Evolutionary conservation across 2,113 vertebrate genomes (phyloP).

Genomic region (Eretmodus cyanostictus): DNA sequence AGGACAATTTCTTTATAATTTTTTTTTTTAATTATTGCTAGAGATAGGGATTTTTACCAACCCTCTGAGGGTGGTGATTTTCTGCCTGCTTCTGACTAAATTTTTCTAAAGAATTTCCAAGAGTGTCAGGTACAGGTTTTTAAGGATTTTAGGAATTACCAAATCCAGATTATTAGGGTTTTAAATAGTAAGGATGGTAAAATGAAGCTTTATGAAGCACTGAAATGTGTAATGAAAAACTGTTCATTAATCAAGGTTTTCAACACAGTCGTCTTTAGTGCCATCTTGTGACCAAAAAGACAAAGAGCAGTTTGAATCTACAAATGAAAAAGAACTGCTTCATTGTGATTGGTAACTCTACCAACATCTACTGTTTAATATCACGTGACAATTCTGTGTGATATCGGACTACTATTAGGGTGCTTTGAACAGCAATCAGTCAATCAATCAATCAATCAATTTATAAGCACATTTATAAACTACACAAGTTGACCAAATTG

Average conservation of each 20-base stretch:
- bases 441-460: neutral
- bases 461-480: neutral
- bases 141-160: neutral
- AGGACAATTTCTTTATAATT: neutral
- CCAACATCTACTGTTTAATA: neutral
- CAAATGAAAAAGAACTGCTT: neutral
- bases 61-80: neutral
- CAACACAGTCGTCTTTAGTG: neutral
- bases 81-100: neutral
- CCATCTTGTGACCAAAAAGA: neutral
- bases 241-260: neutral
- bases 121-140: neutral
- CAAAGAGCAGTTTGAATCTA: neutral
- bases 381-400: neutral
- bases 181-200: neutral
- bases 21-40: rapidly evolving
- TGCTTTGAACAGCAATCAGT: neutral
- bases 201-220: neutral
- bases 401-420: neutral
- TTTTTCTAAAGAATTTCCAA: neutral
- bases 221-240: neutral
- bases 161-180: neutral
- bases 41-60: neutral
- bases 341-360: neutral
- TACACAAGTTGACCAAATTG: neutral